Evolutionary conservation across 1,140 invertebrate genomes (phyloP).

Genomic region (Capitella teleta): DNA sequence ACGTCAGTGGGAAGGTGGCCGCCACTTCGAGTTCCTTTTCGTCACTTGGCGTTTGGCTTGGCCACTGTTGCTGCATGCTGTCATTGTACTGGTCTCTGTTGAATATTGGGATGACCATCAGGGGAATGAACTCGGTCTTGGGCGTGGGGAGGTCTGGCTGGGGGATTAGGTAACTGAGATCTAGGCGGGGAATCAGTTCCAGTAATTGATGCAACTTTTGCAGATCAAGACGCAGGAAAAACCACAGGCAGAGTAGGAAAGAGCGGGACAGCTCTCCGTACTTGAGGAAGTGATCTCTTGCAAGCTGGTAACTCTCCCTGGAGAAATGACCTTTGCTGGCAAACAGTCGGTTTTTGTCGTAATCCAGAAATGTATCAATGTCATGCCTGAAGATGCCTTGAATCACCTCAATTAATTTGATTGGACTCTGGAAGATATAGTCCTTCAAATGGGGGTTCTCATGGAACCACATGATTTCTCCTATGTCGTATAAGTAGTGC

Average conservation of each 20-base stretch:
- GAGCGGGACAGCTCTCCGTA: slow-evolving; percentile 32
- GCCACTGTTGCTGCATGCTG: background rate
- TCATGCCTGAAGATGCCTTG: slow-evolving; percentile 29
- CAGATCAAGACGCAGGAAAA: slow-evolving; percentile 23
- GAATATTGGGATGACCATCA: slow-evolving; percentile 18
- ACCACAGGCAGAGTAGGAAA: slow-evolving; percentile 34
- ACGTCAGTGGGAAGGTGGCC: slow-evolving; percentile 16
- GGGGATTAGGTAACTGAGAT: slow-evolving; percentile 30
- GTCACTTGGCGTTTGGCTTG: background rate
- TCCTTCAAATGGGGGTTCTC: slow-evolving; percentile 19
- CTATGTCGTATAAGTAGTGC: slow-evolving; percentile 28
- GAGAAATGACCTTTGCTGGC: slow-evolving; percentile 25
- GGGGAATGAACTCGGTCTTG: slow-evolving; percentile 17
- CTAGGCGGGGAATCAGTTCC: slow-evolving; percentile 25
- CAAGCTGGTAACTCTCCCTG: slow-evolving; percentile 16
- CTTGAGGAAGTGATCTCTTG: slow-evolving; percentile 19
- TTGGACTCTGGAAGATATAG: slow-evolving; percentile 31
- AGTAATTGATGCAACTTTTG: slow-evolving; percentile 23
- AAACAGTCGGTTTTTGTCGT: slow-evolving; percentile 26
- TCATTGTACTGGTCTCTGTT: background rate
- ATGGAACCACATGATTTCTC: slow-evolving; percentile 33
- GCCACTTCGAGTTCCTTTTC: slow-evolving; percentile 17
- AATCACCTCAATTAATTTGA: slow-evolving; percentile 23
- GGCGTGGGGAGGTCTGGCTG: slow-evolving; percentile 27
- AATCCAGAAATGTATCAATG: slow-evolving; percentile 23